phyloP scores from a whole-genome alignment of 2,113 vertebrate species.

The Sardina pilchardus region DNA sequence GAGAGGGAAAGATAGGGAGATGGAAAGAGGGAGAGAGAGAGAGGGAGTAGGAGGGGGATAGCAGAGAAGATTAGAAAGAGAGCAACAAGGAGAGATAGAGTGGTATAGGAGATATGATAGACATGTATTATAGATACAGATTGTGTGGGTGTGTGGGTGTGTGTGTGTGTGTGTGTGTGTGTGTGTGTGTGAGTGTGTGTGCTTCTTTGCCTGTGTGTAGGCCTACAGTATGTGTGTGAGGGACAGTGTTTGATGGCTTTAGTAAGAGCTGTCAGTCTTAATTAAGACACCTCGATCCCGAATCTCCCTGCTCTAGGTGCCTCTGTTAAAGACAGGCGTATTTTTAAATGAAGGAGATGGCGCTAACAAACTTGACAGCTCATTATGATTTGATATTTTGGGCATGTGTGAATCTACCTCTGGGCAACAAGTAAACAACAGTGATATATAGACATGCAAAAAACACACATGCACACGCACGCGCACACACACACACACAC shows the following conservation, averaged over 20 bases:
- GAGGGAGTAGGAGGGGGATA: too few relatives aligned
- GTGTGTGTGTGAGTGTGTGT: background rate
- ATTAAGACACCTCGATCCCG: background rate
- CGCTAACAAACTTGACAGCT: conserved; percentile 5
- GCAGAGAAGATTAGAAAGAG: too few relatives aligned
- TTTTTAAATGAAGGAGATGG: background rate
- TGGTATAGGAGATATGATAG: background rate
- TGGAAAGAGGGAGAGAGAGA: too few relatives aligned
- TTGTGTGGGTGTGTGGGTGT: too few relatives aligned
- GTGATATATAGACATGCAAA: background rate
- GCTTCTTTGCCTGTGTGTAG: background rate
- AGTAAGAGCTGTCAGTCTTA: conserved; percentile 14
- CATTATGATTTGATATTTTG: conserved; percentile 8
- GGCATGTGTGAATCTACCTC: conserved; percentile 10
- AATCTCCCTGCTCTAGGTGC: background rate
- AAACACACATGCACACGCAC: background rate
- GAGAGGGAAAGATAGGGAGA: too few relatives aligned
- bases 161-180: conserved; percentile 12
- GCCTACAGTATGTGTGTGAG: background rate
- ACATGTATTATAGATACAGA: background rate
- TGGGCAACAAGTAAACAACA: background rate
- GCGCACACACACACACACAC: background rate
- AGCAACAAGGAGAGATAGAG: background rate
- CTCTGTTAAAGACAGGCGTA: background rate
- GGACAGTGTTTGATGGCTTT: background rate